phyloP scores from a whole-genome alignment of 1,140 invertebrate genomes.

The Brachionus plicatilis region DNA sequence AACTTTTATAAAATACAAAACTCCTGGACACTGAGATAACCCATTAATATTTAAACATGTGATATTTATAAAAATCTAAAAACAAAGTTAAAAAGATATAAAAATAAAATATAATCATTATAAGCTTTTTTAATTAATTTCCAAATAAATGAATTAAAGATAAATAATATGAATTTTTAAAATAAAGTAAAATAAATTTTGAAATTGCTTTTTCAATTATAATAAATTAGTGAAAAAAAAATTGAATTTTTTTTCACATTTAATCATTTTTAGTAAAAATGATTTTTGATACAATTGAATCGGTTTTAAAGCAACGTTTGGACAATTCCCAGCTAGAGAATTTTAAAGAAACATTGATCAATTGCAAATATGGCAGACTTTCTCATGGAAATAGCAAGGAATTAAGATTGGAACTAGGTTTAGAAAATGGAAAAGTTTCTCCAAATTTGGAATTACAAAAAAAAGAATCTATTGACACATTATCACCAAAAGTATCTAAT shows the following conservation, averaged over 20 bases:
- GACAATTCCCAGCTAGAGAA: neutral
- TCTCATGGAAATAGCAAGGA: neutral
- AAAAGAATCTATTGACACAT: neutral
- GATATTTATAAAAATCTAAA: neutral
- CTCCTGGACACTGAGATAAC: no score
- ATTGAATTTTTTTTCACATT: no score
- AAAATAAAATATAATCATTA: neutral
- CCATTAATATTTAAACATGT: neutral
- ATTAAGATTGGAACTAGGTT: neutral
- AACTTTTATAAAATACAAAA: no score
- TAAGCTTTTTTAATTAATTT: neutral
- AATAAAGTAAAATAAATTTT: neutral
- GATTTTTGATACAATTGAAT: conserved; percentile 26
- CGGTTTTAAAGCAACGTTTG: neutral
- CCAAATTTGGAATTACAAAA: neutral
- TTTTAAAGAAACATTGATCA: neutral
- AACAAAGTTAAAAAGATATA: neutral
- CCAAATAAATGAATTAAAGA: neutral
- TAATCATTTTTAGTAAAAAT: no score
- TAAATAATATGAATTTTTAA: neutral
- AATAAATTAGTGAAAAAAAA: neutral
- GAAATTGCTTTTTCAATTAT: neutral
- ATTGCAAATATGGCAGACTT: neutral
- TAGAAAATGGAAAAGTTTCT: neutral
- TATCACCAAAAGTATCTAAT: neutral